These are phyloP conservation scores for Phycodurus eques DNA, from an alignment of 2,113 vertebrate species.

Conservation along the genomic window DNA sequence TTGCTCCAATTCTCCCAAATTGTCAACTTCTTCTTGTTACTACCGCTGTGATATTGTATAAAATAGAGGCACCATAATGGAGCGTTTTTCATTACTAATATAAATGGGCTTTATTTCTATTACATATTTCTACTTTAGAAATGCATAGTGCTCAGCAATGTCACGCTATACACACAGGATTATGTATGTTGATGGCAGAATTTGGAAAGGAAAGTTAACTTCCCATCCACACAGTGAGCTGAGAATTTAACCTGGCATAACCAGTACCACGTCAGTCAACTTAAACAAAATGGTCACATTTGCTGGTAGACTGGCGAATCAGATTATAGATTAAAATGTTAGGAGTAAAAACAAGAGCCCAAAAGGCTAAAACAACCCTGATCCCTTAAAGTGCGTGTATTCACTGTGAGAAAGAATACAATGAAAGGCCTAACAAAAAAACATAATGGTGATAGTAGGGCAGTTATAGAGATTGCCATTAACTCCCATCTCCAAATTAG, in stretches of 20 bases:
- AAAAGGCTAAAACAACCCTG: background rate
- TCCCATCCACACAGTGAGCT: background rate
- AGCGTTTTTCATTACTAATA: background rate
- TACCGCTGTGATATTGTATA: background rate
- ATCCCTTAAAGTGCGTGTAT: background rate
- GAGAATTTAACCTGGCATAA: background rate
- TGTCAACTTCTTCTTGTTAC: background rate
- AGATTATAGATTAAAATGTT: background rate
- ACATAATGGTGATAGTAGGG: background rate
- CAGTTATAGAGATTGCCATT: background rate
- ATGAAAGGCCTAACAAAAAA: background rate
- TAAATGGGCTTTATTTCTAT: background rate
- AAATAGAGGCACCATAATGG: background rate
- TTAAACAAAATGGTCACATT: background rate
- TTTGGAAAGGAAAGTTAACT: background rate
- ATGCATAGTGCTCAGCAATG: background rate
- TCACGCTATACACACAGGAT: background rate
- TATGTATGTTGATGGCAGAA: background rate
- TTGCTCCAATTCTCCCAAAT: background rate
- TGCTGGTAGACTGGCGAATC: background rate
- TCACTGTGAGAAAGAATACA: background rate
- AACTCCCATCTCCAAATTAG: background rate
- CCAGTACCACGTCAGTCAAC: background rate
- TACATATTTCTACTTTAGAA: background rate
- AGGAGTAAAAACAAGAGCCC: background rate